Evolutionary conservation across 2,797 vertebrate genomes (phyloP), one percentile per base, ranked within the genome.

Genomic region (Arremon aurantiirostris): DNA sequence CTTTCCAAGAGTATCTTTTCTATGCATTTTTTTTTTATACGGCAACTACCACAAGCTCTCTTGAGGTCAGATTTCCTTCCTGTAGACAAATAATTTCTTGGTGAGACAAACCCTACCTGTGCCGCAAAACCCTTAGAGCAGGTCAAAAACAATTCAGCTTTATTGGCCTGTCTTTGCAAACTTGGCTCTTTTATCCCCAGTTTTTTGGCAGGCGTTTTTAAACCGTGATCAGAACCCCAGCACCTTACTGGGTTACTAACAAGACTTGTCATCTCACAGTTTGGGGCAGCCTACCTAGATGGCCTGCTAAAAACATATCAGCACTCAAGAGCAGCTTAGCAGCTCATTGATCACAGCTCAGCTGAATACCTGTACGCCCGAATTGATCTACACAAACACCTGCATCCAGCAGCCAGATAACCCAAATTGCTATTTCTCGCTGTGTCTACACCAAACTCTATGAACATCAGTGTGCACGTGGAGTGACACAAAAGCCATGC

Each of bases 401-500:
- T n/a, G 11, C 17, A 28, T 0, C 2, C 24, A 35, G 63, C 19
- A 50, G 47, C 9, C 68, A 39, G 28, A 32, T 14, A 66, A 72
- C 2, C 7, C 63, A 46, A 64, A 66, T 0, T 24, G 37, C 30
- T 35, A 2, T 37, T 84, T 46, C 52, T 46, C 35, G 30, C 14
- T 11, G n/a, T 0, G 3, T 3, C 35, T 21, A 46, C 26, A 9
- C 12, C 17, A 27, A 73, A 42, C 20, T 19, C 77, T 35, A 8
- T 2, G 14, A 83, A 22, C 5, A 78, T 10, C 63, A 15, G 26
- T 0, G 52, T 4, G 14, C 12, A 52, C 11, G 0, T 0, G 8
- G 1, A 71, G 15, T 12, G 61, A 44, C 41, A 56, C 20, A 41
- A 3, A 7, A 41, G 14, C 52, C 34, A 28, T 1, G 4, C 59